Base-by-base conservation (phyloP, 1,140 invertebrate species). In the Trichomalopsis sarcophagae region DNA sequence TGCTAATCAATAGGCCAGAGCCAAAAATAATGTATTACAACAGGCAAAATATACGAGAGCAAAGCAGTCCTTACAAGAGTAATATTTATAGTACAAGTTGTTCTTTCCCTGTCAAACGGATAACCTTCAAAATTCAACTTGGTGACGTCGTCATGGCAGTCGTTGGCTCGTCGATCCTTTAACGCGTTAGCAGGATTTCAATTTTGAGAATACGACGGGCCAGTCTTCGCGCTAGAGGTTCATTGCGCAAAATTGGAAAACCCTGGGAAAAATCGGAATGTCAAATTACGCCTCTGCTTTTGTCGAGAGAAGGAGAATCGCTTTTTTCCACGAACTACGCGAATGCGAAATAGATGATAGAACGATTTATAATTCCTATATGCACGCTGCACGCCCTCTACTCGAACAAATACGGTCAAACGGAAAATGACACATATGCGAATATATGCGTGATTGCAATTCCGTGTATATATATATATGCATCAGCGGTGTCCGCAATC, bases 81-180 rank as follows among this genome's bases (percentile, higher is more conserved):
- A 76, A 75, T 82, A 82, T 81, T 80, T 79, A 80, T 55, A 69
- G n/a, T 27, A 77, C 27, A 79, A 79, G n/a, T 17, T 47, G 30
- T n/a, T 76, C 74, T 83, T 62, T 75, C 62, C 14, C 83, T 87
- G 55, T 83, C 78, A 74, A 71, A 66, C 23, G 40, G 21, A 55
- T 87, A 88, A 81, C 82, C 84, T 81, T 87, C 84, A 84, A 86
- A 84, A 84, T 78, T 84, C 73, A 86, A 78, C 74, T 86, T 68
- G 55, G 76, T 88, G 82, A 82, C 75, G 82, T 84, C 78, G 86
- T 85, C 14, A 79, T 81, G 50, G 74, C 36, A 84, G 40, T 83
- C 69, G 5, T 30, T 27, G 11, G 10, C 27, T 82, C 81, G 23
- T 55, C 50, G 50, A 55, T 55, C 50, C 17, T 17, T 17, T 21